phyloP scores from a whole-genome alignment of 2,113 vertebrate genomes.

The Onychostoma macrolepis region DNA sequence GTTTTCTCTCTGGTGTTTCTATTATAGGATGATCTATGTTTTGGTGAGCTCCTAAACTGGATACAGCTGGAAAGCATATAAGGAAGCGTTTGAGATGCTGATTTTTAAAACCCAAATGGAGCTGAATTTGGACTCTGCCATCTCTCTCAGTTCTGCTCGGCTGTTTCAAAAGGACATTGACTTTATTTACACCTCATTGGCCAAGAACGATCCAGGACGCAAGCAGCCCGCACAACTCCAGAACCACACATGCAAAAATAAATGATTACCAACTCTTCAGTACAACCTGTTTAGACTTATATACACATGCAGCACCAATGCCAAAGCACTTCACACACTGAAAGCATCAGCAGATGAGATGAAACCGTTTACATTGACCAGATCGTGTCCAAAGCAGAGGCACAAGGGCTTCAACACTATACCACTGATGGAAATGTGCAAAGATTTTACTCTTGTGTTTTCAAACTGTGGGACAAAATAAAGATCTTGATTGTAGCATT shows the following conservation, averaged over 20 bases:
- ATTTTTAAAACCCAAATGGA: constrained; percentile 52
- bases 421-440: neutral
- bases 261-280: constrained; percentile 20
- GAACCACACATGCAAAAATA: constrained; percentile 18
- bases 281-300: constrained; percentile 4
- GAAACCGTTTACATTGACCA: neutral
- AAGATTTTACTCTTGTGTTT: neutral
- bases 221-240: constrained; percentile 17
- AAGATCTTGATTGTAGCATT: constrained; percentile 38
- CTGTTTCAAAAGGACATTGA: constrained; percentile 63
- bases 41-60: constrained; percentile 94
- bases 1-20: constrained; percentile 5
- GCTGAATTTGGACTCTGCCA: constrained; percentile 67
- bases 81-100: constrained; percentile 61
- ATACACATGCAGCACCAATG: neutral
- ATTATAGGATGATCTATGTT: constrained; percentile 96
- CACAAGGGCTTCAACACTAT: constrained; percentile 2
- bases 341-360: constrained; percentile 20
- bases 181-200: constrained; percentile 50
- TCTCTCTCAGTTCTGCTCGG: constrained; percentile 52
- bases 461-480: constrained; percentile 28
- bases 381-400: neutral
- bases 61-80: constrained; percentile 47
- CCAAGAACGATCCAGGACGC: constrained; percentile 38
- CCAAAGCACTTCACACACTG: constrained; percentile 23